phyloP scores from a whole-genome alignment of 2,888 invertebrate species.

The Tanaodytes sp. region DNA sequence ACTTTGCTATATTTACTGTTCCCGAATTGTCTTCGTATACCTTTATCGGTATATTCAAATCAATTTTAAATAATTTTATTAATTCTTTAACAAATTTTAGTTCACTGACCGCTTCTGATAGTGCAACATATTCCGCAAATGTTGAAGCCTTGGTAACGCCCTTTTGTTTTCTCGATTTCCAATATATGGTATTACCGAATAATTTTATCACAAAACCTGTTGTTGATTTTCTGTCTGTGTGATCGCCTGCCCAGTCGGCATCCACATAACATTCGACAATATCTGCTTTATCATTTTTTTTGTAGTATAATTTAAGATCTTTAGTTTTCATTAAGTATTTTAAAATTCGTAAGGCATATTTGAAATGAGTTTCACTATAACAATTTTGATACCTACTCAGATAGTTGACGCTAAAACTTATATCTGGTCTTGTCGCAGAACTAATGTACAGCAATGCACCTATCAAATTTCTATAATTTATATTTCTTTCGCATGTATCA shows the following conservation, averaged over 20 bases:
- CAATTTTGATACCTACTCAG: neutral
- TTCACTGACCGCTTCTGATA: neutral
- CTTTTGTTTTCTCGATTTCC: slow-evolving; percentile 1
- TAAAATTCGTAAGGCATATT: slow-evolving; percentile 4
- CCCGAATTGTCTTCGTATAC: neutral
- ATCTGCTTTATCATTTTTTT: neutral
- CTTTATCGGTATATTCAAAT: neutral
- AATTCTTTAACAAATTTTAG: neutral
- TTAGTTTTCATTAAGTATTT: slow-evolving; percentile 1
- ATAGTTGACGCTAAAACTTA: too few relatives aligned
- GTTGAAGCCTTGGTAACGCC: slow-evolving; percentile 1
- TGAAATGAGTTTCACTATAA: slow-evolving; percentile 1
- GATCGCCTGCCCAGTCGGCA: slow-evolving; percentile 13
- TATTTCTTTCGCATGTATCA: too few relatives aligned
- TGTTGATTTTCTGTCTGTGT: slow-evolving; percentile 13
- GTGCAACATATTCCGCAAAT: slow-evolving; percentile 3
- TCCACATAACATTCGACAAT: slow-evolving; percentile 1
- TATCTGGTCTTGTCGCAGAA: too few relatives aligned
- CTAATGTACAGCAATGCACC: too few relatives aligned
- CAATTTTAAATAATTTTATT: neutral
- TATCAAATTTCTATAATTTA: too few relatives aligned
- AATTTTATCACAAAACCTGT: slow-evolving; percentile 2
- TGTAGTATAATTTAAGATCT: slow-evolving; percentile 1
- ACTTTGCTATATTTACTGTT: neutral
- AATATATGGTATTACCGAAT: neutral